Conservation (phyloP, 2,888 invertebrate species). For the Crematogaster levior region DNA sequence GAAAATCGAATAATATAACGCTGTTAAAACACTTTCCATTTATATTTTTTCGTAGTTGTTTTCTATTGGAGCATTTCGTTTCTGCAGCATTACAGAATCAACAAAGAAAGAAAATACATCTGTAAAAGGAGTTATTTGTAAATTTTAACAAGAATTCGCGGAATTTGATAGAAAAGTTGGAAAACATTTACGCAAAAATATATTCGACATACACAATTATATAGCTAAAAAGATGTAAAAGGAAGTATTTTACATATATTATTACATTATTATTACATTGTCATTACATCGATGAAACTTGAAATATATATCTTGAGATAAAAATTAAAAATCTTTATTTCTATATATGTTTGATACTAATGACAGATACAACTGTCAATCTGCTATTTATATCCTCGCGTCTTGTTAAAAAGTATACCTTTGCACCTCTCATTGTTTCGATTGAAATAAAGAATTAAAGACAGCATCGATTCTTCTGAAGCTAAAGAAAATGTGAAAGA, state of each 20-base stretch:
- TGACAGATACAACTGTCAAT: not conserved
- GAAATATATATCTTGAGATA: not conserved
- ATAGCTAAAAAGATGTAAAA: not conserved
- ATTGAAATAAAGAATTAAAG: not conserved
- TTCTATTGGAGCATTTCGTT: not conserved
- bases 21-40: conserved; percentile 17
- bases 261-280: conserved; percentile 5
- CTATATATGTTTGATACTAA: not conserved
- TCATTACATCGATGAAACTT: not conserved
- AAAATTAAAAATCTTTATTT: not conserved
- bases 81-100: not conserved
- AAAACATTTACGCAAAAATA: not conserved
- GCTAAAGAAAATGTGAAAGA: not conserved
- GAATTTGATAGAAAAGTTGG: not conserved
- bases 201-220: not conserved
- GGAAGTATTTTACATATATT: too few relatives aligned
- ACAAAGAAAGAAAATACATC: not conserved
- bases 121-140: conserved; percentile 1
- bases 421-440: not conserved
- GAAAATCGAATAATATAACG: not conserved
- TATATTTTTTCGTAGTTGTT: not conserved
- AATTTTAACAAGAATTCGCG: conserved; percentile 5
- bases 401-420: not conserved
- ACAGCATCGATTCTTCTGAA: not conserved
- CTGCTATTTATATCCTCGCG: not conserved